These are phyloP conservation scores for Pissodes strobi DNA, from an alignment of 1,140 invertebrate species.

Conservation along the genomic window DNA sequence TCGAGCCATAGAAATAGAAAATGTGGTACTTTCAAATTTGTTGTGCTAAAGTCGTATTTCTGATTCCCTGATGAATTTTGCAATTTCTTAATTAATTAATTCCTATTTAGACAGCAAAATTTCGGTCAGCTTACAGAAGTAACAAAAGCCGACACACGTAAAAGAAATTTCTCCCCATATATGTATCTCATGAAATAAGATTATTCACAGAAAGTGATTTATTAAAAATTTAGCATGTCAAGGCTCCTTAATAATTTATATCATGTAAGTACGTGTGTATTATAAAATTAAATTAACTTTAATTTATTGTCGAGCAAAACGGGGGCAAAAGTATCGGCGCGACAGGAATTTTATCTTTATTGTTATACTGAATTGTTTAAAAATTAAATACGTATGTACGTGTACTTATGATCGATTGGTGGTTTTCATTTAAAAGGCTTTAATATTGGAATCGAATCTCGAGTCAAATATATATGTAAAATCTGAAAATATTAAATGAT, in stretches of 20 bases:
- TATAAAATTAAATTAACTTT: slow-evolving; percentile 33
- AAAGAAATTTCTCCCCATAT: slow-evolving; percentile 36
- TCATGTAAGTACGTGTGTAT: slow-evolving; percentile 26
- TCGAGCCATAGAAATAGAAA: too few relatives aligned
- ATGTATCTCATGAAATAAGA: slow-evolving; percentile 34
- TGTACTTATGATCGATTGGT: too few relatives aligned
- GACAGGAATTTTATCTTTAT: too few relatives aligned
- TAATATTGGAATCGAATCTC: too few relatives aligned
- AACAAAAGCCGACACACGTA: slow-evolving; percentile 28
- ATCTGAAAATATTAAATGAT: too few relatives aligned
- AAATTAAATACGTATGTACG: too few relatives aligned
- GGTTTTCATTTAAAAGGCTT: too few relatives aligned
- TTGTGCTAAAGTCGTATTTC: background rate
- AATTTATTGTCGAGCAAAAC: slow-evolving; percentile 32
- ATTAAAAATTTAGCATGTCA: slow-evolving; percentile 34
- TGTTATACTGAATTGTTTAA: too few relatives aligned
- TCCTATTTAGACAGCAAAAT: slow-evolving; percentile 29
- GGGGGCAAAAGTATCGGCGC: too few relatives aligned
- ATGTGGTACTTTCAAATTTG: background rate
- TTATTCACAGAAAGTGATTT: slow-evolving; percentile 34
- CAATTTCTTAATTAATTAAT: slow-evolving; percentile 28
- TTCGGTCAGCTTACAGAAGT: slow-evolving; percentile 23
- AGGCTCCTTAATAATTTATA: slow-evolving; percentile 29
- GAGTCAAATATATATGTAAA: too few relatives aligned
- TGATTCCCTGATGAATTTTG: background rate